Conservation (phyloP, 2,888 invertebrate species). For the Erynnis tages region DNA sequence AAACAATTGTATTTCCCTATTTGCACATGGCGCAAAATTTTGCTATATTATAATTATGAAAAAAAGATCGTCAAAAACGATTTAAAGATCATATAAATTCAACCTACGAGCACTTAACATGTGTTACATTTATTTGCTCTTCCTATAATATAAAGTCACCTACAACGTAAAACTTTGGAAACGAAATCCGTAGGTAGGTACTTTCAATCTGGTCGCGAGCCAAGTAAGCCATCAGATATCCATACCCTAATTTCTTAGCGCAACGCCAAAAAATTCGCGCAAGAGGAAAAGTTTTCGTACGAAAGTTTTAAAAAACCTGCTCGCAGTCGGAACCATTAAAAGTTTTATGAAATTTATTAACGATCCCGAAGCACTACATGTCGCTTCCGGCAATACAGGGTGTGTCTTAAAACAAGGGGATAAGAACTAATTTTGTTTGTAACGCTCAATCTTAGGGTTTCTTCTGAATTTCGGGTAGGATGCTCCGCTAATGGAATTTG, state of each 20-base stretch:
- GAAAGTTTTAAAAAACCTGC: slow-evolving; percentile 47
- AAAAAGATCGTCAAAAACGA: too few relatives aligned
- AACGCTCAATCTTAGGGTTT: not conserved
- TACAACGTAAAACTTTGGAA: too few relatives aligned
- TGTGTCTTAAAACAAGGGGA: slow-evolving; percentile 7
- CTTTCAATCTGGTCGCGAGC: not conserved
- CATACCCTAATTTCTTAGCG: slow-evolving; percentile 6
- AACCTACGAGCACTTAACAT: too few relatives aligned
- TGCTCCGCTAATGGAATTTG: not conserved
- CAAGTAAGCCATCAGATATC: slow-evolving; percentile 7
- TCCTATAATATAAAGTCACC: too few relatives aligned
- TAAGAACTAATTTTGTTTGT: slow-evolving; percentile 23
- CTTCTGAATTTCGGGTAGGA: not conserved
- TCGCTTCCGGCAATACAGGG: slow-evolving; percentile 1
- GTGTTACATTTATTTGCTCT: too few relatives aligned
- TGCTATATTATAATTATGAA: too few relatives aligned
- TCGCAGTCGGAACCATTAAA: slow-evolving; percentile 50
- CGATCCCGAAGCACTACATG: slow-evolving; percentile 35
- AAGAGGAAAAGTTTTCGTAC: slow-evolving; percentile 22
- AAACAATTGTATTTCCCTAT: too few relatives aligned
- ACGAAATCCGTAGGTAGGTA: too few relatives aligned
- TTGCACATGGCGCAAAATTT: too few relatives aligned
- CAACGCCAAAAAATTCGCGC: slow-evolving; percentile 9
- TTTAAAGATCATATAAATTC: too few relatives aligned
- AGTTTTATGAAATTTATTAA: slow-evolving; percentile 59